Base-by-base conservation (phyloP, 2,888 invertebrate genomes). In the Napeogenes sylphis region DNA sequence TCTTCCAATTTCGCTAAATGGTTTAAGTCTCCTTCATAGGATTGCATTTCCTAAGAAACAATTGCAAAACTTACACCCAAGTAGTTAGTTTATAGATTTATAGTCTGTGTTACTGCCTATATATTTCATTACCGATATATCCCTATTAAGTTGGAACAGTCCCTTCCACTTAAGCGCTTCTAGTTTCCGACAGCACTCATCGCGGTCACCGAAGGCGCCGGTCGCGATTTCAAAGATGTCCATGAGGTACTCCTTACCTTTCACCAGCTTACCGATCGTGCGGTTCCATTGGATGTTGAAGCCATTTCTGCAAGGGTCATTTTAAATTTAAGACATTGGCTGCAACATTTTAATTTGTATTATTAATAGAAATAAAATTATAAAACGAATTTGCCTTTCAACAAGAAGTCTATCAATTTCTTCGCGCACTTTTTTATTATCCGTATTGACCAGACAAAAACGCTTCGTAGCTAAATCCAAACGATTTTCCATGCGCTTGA, bases 221-320 rank as follows among this genome's bases (percentile, higher is more conserved):
- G 96, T 95, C 0, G 97, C 96, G 70, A 96, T 95, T 80, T 98
- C 97, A 66, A 98, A 95, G 61, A 97, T 92, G 73, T 97, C 96
- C 82, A 95, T 94, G 77, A 97, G 94, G 71, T 95, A 93, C 77
- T 94, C 94, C 78, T 97, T 96, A 14, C 97, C 95, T 56, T 92
- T 92, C 67, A 94, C 93, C 67, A 97, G 90, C 75, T 95, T 95
- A 8, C 92, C 92, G 58, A 95, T 94, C 65, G 96, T 91, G 69
- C 94, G 93, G 76, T 95, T 94, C 93, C 96, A 96, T 75, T 95
- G 92, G 57, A 93, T 91, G 78, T 97, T 97, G 82, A 97, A 98
- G 72, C 93, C 93, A 1, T 94, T 92, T 68, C 97, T 93, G 72
- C 47, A 45, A 51, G 33, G 38, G 21, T 21, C 21, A 21, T 8